Evolutionary conservation across 92 coral and sea anemone genomes (phyloP).

Genomic region (Porites lobata): DNA sequence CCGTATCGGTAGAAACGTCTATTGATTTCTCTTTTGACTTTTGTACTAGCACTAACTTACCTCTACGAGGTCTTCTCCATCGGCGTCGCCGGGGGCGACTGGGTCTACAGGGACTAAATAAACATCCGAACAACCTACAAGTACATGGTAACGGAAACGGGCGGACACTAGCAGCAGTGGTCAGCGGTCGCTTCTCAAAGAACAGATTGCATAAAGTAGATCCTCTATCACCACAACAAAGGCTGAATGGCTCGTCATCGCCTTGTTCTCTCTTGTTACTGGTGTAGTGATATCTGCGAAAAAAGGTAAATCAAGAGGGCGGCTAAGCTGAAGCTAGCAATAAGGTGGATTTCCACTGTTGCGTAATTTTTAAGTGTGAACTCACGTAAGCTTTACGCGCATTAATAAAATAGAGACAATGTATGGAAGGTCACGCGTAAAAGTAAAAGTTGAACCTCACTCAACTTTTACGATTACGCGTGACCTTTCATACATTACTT

Average conservation of each 20-base stretch:
- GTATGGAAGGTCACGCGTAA: too few relatives aligned
- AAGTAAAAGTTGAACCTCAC: too few relatives aligned
- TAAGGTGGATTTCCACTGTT: too few relatives aligned
- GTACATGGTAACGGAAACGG: slow-evolving; percentile 30
- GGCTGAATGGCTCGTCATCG: slow-evolving; percentile 53
- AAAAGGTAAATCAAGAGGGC: neutral
- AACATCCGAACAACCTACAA: slow-evolving; percentile 30
- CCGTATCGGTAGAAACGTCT: too few relatives aligned
- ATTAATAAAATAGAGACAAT: too few relatives aligned
- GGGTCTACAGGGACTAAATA: slow-evolving; percentile 4
- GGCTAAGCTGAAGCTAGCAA: neutral
- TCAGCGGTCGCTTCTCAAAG: slow-evolving; percentile 70
- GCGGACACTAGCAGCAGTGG: slow-evolving; percentile 20
- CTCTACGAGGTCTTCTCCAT: neutral
- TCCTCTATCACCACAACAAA: slow-evolving; percentile 38
- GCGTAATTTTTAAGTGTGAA: too few relatives aligned
- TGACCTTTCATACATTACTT: too few relatives aligned
- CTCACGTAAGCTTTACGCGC: too few relatives aligned
- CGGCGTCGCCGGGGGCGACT: slow-evolving; percentile 16
- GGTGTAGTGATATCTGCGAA: slow-evolving; percentile 44
- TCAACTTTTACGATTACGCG: too few relatives aligned
- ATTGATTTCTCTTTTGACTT: neutral
- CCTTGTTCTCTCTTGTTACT: neutral
- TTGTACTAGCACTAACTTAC: neutral
- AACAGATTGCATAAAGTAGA: slow-evolving; percentile 50